Percentiles rank a stretch among this genome's conserved stretches.
Evolutionary conservation across 2,888 invertebrate genomes (phyloP).

Genomic region (Mythimna vitellina): DNA sequence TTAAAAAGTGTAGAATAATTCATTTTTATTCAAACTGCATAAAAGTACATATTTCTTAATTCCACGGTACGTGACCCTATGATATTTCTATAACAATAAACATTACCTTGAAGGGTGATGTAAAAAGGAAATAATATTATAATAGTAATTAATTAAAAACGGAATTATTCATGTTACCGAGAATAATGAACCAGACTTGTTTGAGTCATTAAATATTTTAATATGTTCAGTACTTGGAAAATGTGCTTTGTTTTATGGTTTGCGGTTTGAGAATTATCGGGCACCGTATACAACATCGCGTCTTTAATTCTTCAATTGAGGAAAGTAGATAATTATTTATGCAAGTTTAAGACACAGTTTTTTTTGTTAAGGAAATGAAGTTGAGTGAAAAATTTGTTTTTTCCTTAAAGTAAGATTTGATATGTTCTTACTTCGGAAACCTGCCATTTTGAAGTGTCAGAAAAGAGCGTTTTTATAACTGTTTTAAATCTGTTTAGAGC

Average conservation of each 20-base stretch:
- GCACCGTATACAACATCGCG: too few relatives aligned
- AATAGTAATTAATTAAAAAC: slow-evolving; percentile 31
- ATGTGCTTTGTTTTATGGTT: slow-evolving; percentile 13
- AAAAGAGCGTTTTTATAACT: too few relatives aligned
- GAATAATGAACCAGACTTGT: slow-evolving; percentile 32
- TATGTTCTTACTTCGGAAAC: too few relatives aligned
- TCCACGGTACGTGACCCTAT: background rate
- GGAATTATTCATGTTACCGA: slow-evolving; percentile 39
- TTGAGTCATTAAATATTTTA: slow-evolving; percentile 32
- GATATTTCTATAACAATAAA: slow-evolving; percentile 32
- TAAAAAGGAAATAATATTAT: slow-evolving; percentile 32
- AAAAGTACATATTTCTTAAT: slow-evolving; percentile 5
- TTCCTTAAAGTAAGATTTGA: too few relatives aligned
- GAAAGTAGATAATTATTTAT: too few relatives aligned
- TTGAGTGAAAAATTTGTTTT: too few relatives aligned
- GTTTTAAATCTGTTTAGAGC: too few relatives aligned
- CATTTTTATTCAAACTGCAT: background rate
- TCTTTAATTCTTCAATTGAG: too few relatives aligned
- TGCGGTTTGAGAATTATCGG: background rate
- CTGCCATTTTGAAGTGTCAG: too few relatives aligned
- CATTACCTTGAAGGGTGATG: slow-evolving; percentile 28
- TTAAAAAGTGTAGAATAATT: background rate
- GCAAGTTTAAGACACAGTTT: too few relatives aligned
- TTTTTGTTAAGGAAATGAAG: too few relatives aligned
- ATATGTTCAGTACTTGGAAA: slow-evolving; percentile 18